Evolutionary conservation across 2,888 invertebrate genomes (phyloP).

Genomic region (Linyphia triangularis): DNA sequence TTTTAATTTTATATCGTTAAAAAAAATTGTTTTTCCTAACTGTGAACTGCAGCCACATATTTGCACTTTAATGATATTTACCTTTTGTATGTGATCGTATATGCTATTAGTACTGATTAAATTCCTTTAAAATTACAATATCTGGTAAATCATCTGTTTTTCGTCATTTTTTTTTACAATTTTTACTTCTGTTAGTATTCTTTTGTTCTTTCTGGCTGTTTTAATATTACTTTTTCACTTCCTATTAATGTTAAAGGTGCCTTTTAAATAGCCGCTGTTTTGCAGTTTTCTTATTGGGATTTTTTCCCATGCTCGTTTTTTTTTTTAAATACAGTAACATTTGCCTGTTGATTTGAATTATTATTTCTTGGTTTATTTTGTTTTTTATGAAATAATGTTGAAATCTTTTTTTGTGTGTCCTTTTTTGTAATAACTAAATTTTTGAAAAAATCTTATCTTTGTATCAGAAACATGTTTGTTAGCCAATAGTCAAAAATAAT

Average conservation of each 20-base stretch:
- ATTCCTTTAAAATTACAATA: not conserved
- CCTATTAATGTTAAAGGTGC: slow-evolving; percentile 23
- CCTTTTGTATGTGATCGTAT: slow-evolving; percentile 25
- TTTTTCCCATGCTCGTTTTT: not conserved
- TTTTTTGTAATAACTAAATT: no score
- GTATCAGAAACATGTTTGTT: no score
- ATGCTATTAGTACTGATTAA: not conserved
- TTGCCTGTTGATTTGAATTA: no score
- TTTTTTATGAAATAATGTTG: no score
- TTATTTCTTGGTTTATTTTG: no score
- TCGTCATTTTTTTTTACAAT: not conserved
- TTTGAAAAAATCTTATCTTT: no score
- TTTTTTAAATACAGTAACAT: not conserved
- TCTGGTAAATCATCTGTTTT: not conserved
- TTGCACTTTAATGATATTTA: slow-evolving; percentile 64
- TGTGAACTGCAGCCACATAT: slow-evolving; percentile 25
- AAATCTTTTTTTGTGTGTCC: no score
- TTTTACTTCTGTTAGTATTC: slow-evolving; percentile 4
- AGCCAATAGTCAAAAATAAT: no score
- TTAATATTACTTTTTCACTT: not conserved
- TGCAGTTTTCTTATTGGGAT: not conserved
- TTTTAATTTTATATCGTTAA: no score
- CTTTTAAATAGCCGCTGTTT: slow-evolving; percentile 26
- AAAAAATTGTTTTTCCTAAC: slow-evolving; percentile 5
- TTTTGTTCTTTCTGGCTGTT: not conserved